Evolutionary conservation across 2,888 invertebrate genomes (phyloP).

Genomic region (Aphidius colemani): DNA sequence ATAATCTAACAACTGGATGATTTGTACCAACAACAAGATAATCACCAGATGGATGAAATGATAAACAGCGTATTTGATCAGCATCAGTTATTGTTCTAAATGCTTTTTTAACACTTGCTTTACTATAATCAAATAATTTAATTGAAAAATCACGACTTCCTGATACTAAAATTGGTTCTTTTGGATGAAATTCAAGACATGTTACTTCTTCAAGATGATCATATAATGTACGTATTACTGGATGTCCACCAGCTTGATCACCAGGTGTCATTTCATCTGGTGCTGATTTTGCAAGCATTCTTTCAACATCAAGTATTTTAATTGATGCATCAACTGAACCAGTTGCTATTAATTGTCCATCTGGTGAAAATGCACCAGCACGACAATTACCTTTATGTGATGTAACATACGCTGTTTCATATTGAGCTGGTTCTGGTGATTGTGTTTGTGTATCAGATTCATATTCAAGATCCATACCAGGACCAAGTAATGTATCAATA

Average conservation of each 20-base stretch:
- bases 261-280: constrained; percentile 85
- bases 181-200: constrained; percentile 94
- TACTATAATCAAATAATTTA: constrained; percentile 96
- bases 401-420: constrained; percentile 98
- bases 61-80: constrained; percentile 85
- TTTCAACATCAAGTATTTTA: constrained; percentile 98
- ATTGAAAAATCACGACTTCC: constrained; percentile 94
- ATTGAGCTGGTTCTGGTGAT: constrained; percentile 95
- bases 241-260: constrained; percentile 90
- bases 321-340: constrained; percentile 99
- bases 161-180: constrained; percentile 91
- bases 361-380: constrained; percentile 93
- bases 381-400: constrained; percentile 96
- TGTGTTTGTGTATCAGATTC: constrained; percentile 92
- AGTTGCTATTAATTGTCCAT: constrained; percentile 95
- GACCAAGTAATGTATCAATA: constrained; percentile 69
- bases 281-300: constrained; percentile 98
- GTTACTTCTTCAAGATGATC: constrained; percentile 98
- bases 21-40: constrained; percentile 92
- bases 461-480: constrained; percentile 89
- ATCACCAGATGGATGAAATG: constrained; percentile 96
- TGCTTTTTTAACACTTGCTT: constrained; percentile 97
- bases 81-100: constrained; percentile 95
- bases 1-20: constrained; percentile 87
- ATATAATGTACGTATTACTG: constrained; percentile 95